These are phyloP conservation scores for Scomber scombrus DNA, from an alignment of 2,113 vertebrate species.

Conservation along the genomic window DNA sequence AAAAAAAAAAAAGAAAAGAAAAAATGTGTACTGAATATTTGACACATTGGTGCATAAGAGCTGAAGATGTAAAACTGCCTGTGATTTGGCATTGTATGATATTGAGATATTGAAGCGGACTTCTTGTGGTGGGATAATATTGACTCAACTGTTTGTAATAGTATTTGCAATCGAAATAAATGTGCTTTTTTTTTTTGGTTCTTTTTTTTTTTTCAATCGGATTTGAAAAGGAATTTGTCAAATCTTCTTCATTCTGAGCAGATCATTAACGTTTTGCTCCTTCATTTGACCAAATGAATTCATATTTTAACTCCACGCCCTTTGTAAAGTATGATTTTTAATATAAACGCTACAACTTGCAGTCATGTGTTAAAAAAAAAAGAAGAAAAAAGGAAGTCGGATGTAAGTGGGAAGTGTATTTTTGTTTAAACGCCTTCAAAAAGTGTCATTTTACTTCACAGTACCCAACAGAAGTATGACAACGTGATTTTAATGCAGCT, in stretches of 20 bases:
- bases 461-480: not conserved
- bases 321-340: slow-evolving; percentile 5
- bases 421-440: slow-evolving; percentile 23
- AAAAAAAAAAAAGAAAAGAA: slow-evolving; percentile 79
- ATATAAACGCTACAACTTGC: slow-evolving; percentile 6
- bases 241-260: slow-evolving; percentile 43
- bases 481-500: slow-evolving; percentile 18
- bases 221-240: slow-evolving; percentile 50
- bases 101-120: slow-evolving; percentile 69
- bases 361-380: not conserved
- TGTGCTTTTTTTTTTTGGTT: slow-evolving; percentile 65
- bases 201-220: slow-evolving; percentile 48
- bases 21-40: slow-evolving; percentile 82
- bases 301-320: slow-evolving; percentile 16
- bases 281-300: slow-evolving; percentile 61
- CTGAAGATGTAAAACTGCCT: slow-evolving; percentile 71
- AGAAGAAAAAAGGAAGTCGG: not conserved
- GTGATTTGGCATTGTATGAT: slow-evolving; percentile 72
- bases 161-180: slow-evolving; percentile 79
- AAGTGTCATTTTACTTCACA: not conserved
- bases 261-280: slow-evolving; percentile 23
- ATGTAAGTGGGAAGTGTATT: not conserved
- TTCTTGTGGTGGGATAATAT: slow-evolving; percentile 76
- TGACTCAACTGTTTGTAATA: slow-evolving; percentile 74
- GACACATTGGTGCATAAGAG: slow-evolving; percentile 69